Conservation (phyloP, 2,797 vertebrate species). For the Taeniopygia guttata region DNA sequence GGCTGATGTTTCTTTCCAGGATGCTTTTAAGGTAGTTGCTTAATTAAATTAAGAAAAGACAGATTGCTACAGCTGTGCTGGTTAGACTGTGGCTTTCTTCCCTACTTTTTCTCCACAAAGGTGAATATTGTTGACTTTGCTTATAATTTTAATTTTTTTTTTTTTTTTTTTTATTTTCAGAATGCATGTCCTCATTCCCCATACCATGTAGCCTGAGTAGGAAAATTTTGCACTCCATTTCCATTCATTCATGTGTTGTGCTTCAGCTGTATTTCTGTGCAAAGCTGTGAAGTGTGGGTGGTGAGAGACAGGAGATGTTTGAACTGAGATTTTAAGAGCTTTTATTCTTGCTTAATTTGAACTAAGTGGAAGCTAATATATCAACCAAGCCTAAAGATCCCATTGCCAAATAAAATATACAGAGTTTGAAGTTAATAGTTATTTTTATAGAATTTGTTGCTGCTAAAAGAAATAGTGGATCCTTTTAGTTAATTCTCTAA, state of each 20-base stretch:
- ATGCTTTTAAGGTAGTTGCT: not conserved
- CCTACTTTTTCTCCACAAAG: not conserved
- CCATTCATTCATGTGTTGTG: not conserved
- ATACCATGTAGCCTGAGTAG: not conserved
- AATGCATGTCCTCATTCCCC: not conserved
- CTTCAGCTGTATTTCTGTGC: not conserved
- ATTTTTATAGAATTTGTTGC: not conserved
- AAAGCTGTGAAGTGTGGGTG: not conserved
- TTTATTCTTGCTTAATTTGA: not conserved
- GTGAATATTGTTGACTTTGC: not conserved
- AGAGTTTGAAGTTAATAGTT: not conserved
- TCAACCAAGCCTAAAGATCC: not conserved
- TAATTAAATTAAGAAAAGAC: not conserved
- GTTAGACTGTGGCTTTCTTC: not conserved
- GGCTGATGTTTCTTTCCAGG: not conserved
- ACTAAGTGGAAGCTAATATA: not conserved
- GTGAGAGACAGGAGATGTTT: not conserved
- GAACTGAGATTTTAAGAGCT: not conserved
- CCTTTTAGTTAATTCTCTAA: not conserved
- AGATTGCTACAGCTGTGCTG: not conserved
- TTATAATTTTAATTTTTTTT: not conserved
- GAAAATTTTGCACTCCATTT: not conserved
- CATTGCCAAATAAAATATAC: not conserved
- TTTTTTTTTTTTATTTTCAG: not conserved
- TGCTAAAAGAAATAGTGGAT: not conserved